phyloP scores from a whole-genome alignment of 2,888 invertebrate genomes.

The Schizaphis graminum region DNA sequence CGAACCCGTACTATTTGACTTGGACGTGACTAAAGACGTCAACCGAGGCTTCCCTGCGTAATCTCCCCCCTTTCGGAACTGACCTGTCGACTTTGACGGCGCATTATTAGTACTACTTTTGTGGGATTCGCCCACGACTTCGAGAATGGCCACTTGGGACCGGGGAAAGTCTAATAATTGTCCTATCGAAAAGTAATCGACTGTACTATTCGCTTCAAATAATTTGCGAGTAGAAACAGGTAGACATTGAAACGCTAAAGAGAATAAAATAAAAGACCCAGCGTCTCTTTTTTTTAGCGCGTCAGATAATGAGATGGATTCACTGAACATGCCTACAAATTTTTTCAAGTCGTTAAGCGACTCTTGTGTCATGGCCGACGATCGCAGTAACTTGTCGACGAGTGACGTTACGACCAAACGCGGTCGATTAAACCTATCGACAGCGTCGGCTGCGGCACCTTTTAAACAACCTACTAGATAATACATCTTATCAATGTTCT shows the following conservation, averaged over 20 bases:
- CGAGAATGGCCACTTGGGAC: too few relatives aligned
- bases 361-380: not conserved
- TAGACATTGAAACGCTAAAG: not conserved
- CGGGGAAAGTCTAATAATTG: too few relatives aligned
- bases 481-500: not conserved
- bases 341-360: not conserved
- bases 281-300: not conserved
- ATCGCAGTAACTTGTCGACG: not conserved
- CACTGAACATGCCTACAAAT: not conserved
- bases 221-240: too few relatives aligned
- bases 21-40: too few relatives aligned
- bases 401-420: not conserved
- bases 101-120: too few relatives aligned
- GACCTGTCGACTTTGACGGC: too few relatives aligned
- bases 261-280: slow-evolving; percentile 3
- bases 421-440: not conserved
- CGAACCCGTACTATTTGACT: too few relatives aligned
- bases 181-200: too few relatives aligned
- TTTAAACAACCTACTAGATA: not conserved
- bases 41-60: too few relatives aligned
- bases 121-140: too few relatives aligned
- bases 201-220: too few relatives aligned
- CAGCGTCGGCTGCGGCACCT: not conserved
- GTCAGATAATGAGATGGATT: not conserved
- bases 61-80: too few relatives aligned